These are phyloP conservation scores for Drosophila lutescens DNA, from an alignment of 2,888 invertebrate genomes.

Conservation along the genomic window DNA sequence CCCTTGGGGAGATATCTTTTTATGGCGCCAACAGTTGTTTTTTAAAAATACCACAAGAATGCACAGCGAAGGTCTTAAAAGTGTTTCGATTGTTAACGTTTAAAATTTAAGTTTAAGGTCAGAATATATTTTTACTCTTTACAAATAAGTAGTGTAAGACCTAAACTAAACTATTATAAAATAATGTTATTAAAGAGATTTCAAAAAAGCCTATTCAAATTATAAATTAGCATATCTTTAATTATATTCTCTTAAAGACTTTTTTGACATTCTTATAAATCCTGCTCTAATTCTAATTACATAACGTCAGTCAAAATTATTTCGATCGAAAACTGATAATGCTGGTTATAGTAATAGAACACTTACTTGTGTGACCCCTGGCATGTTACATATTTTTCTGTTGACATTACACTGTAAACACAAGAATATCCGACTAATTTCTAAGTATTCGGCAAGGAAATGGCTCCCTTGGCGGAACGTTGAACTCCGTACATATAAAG, in stretches of 20 bases:
- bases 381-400: conserved; percentile 4
- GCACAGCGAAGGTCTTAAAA: background rate
- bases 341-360: background rate
- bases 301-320: background rate
- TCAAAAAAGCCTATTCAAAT: no score
- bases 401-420: conserved; percentile 17
- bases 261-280: no score
- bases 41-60: conserved; percentile 12
- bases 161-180: no score
- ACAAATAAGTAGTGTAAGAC: no score
- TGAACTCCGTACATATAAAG: conserved; percentile 29
- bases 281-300: background rate
- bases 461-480: background rate
- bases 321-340: background rate
- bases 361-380: background rate
- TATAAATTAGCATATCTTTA: no score
- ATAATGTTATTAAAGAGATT: no score
- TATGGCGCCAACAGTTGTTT: conserved; percentile 60
- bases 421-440: conserved; percentile 9
- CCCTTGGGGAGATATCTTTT: background rate
- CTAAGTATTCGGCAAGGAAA: conserved; percentile 10
- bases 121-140: no score
- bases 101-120: no score
- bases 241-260: no score
- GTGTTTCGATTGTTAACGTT: background rate